These are phyloP conservation scores for Sternarchorhynchus goeldii DNA, from an alignment of 2,797 vertebrate species.

Conservation along the genomic window DNA sequence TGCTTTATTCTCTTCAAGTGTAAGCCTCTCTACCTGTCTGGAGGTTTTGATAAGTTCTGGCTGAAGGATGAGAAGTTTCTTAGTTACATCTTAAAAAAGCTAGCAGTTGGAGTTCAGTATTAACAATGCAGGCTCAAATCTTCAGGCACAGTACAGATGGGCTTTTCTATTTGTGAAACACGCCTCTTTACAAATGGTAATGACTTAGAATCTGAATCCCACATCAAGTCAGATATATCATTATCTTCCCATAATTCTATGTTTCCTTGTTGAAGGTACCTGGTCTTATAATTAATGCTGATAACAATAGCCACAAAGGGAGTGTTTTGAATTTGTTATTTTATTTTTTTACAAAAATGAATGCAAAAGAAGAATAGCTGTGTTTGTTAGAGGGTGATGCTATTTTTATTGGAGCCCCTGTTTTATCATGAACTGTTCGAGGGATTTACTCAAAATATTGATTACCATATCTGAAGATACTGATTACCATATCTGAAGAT, in stretches of 20 bases:
- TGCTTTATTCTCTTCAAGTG: background rate
- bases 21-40: background rate
- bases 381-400: slow-evolving; percentile 20
- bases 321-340: slow-evolving; percentile 24
- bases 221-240: slow-evolving; percentile 53
- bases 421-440: slow-evolving; percentile 12
- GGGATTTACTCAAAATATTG: slow-evolving; percentile 27
- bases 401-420: slow-evolving; percentile 34
- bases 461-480: slow-evolving; percentile 35
- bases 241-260: slow-evolving; percentile 58
- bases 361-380: slow-evolving; percentile 23
- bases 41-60: slow-evolving; percentile 25
- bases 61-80: slow-evolving; percentile 24
- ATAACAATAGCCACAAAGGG: slow-evolving; percentile 54
- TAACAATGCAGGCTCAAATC: slow-evolving; percentile 24
- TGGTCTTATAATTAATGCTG: slow-evolving; percentile 64
- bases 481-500: background rate
- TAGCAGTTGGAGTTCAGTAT: background rate
- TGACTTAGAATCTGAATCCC: slow-evolving; percentile 50
- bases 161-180: slow-evolving; percentile 58
- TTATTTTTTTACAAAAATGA: slow-evolving; percentile 49
- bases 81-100: background rate
- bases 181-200: slow-evolving; percentile 58
- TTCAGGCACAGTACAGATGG: slow-evolving; percentile 27
- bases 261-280: slow-evolving; percentile 55